Evolutionary conservation across 2,888 invertebrate species (phyloP).

Genomic region (Caenorhabditis wallacei): DNA sequence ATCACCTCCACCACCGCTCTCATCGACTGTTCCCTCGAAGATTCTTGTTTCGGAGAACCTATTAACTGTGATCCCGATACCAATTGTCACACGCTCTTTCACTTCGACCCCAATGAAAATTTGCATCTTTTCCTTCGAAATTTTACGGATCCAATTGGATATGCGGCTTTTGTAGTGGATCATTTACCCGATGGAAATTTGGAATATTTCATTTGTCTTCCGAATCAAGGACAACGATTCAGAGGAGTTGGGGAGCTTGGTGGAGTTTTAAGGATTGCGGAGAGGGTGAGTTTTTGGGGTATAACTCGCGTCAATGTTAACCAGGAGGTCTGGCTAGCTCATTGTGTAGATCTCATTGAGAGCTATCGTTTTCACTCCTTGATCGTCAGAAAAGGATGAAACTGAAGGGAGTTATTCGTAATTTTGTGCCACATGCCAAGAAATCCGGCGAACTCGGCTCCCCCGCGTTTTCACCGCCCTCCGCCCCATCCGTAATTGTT

Average conservation of each 20-base stretch:
- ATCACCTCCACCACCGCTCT: background rate
- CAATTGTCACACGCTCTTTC: background rate
- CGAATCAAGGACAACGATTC: conserved; percentile 13
- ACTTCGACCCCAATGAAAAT: background rate
- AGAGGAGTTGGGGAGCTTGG: background rate
- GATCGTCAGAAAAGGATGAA: too few species aligned
- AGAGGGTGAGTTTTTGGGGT: too few species aligned
- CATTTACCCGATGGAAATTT: background rate
- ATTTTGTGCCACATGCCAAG: too few species aligned
- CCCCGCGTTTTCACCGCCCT: too few species aligned
- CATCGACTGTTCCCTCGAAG: conserved; percentile 12
- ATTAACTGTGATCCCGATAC: conserved; percentile 16
- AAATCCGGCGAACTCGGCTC: too few species aligned
- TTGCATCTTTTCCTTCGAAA: background rate
- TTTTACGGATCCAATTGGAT: background rate
- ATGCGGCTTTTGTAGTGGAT: background rate
- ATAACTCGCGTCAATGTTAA: too few species aligned
- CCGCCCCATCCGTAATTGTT: too few species aligned
- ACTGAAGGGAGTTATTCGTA: too few species aligned
- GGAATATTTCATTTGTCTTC: conserved; percentile 40
- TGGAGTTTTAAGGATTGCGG: too few species aligned
- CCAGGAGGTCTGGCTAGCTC: too few species aligned
- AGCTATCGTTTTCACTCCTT: too few species aligned
- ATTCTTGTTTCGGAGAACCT: conserved; percentile 43
- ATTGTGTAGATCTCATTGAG: too few species aligned